Evolutionary conservation across 2,797 vertebrate genomes (phyloP).

Genomic region (Odontamblyopus rebecca): DNA sequence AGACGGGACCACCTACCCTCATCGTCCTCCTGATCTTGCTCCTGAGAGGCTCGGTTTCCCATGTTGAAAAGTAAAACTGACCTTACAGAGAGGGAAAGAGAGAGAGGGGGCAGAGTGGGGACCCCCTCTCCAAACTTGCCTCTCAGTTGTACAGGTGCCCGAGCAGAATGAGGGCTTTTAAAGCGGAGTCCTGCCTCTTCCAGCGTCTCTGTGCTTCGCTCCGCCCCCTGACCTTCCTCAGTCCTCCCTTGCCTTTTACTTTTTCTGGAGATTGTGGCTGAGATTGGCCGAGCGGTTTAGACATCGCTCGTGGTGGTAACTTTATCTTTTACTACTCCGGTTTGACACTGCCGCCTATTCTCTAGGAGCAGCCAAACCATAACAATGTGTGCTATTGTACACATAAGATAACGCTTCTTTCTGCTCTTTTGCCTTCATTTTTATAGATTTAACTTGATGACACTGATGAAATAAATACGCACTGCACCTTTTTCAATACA

Average conservation of each 20-base stretch:
- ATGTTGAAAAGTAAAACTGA: conserved; percentile 53
- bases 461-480: too few relatives aligned
- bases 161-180: conserved; percentile 60
- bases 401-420: too few relatives aligned
- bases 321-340: neutral
- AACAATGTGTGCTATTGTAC: neutral
- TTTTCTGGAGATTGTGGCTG: conserved; percentile 17
- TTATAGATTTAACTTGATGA: too few relatives aligned
- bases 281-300: neutral
- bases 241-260: conserved; percentile 51
- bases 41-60: conserved; percentile 73
- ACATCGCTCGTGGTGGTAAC: neutral
- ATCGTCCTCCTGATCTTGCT: conserved; percentile 58
- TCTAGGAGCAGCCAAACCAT: neutral
- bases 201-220: conserved; percentile 51
- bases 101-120: conserved; percentile 41
- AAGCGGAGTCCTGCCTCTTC: conserved; percentile 50
- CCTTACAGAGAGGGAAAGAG: conserved; percentile 2
- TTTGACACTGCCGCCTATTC: neutral
- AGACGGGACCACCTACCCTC: conserved; percentile 66
- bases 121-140: conserved; percentile 49
- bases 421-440: too few relatives aligned
- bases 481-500: too few relatives aligned
- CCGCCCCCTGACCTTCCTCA: conserved; percentile 67
- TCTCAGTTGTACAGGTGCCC: conserved; percentile 65